phyloP scores from a whole-genome alignment of 2,113 vertebrate genomes.

The Gobius niger region DNA sequence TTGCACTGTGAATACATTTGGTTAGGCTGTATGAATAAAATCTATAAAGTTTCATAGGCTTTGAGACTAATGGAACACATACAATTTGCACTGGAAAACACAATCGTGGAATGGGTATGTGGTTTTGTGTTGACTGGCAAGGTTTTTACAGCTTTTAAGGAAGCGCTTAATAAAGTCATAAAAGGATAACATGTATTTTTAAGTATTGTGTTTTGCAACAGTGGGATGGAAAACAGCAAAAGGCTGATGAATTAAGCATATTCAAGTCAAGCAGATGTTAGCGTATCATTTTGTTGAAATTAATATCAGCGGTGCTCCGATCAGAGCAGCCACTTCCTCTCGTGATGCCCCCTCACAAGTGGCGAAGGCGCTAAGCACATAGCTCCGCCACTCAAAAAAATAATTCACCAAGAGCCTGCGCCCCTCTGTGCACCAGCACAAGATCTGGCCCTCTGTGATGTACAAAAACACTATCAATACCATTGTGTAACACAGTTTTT shows the following conservation, averaged over 20 bases:
- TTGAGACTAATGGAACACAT: constrained; percentile 2
- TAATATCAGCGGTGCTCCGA: no score
- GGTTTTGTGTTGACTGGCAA: not conserved
- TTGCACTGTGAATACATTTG: not conserved
- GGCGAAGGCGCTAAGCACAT: no score
- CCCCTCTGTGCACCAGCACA: no score
- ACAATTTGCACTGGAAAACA: not conserved
- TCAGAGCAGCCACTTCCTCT: no score
- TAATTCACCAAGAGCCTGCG: no score
- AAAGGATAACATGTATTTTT: not conserved
- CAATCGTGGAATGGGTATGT: not conserved
- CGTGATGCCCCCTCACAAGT: no score
- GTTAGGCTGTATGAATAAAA: constrained; percentile 8
- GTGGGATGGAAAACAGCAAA: not conserved
- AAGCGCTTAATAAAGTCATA: not conserved
- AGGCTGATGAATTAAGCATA: not conserved
- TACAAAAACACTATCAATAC: no score
- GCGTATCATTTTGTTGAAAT: no score
- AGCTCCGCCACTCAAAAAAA: no score
- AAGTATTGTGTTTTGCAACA: not conserved
- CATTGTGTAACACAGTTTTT: no score
- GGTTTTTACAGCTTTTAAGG: not conserved
- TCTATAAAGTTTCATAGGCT: not conserved
- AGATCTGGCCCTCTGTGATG: no score
- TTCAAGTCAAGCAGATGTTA: no score